phyloP scores from a whole-genome alignment of 64 coral and sea anemone genomes.

The Pachyseris speciosa region DNA sequence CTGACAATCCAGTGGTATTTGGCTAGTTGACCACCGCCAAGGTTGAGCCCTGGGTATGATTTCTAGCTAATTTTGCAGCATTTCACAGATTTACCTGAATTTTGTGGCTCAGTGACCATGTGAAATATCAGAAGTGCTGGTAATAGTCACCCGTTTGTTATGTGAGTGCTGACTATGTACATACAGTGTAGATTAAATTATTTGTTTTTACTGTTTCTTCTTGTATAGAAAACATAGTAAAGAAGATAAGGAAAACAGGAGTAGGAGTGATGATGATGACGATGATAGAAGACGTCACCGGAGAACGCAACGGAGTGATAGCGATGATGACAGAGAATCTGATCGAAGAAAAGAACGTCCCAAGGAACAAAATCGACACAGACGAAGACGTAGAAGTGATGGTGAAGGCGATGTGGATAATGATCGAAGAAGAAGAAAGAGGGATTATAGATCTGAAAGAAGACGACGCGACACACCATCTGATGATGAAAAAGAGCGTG shows the following conservation, averaged over 20 bases:
- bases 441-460: slow-evolving; percentile 48
- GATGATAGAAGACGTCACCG: slow-evolving; percentile 11
- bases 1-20: no score
- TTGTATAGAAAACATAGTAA: slow-evolving; percentile 9
- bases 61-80: no score
- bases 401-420: slow-evolving; percentile 25
- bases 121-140: no score
- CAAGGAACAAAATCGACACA: neutral
- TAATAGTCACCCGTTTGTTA: no score
- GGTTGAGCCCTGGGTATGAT: no score
- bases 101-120: no score
- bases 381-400: slow-evolving; percentile 24
- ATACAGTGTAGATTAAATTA: neutral
- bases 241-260: slow-evolving; percentile 73
- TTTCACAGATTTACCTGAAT: no score
- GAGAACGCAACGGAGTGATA: slow-evolving; percentile 16
- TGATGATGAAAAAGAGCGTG: slow-evolving; percentile 35
- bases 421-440: slow-evolving; percentile 15
- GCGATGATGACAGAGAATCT: slow-evolving; percentile 42
- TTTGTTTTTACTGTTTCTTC: neutral
- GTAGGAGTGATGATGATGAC: slow-evolving; percentile 36
- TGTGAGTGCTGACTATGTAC: neutral
- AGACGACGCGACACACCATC: slow-evolving; percentile 54
- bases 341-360: slow-evolving; percentile 28
- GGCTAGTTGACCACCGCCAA: no score